phyloP scores from a whole-genome alignment of 2,113 vertebrate genomes.

The Polypterus senegalus region DNA sequence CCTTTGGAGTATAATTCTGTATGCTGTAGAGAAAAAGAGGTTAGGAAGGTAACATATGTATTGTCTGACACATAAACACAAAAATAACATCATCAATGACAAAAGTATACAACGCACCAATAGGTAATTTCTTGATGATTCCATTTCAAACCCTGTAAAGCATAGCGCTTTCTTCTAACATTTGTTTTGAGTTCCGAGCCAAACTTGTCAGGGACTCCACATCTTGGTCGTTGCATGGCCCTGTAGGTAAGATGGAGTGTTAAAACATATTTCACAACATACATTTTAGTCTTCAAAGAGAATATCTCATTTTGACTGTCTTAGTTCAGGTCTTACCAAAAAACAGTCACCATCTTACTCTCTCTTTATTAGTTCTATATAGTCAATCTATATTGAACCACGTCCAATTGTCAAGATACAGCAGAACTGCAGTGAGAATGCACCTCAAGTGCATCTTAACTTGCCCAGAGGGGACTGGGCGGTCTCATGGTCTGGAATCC shows the following conservation, averaged over 20 bases:
- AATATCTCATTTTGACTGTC: too few species aligned
- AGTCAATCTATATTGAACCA: too few species aligned
- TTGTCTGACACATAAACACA: neutral
- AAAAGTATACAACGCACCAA: conserved; percentile 51
- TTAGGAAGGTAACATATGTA: neutral
- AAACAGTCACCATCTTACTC: too few species aligned
- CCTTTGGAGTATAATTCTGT: conserved; percentile 59
- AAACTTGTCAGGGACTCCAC: conserved; percentile 80
- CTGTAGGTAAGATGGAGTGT: conserved; percentile 27
- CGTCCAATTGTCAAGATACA: too few species aligned
- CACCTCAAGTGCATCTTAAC: too few species aligned
- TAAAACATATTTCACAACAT: too few species aligned
- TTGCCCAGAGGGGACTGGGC: too few species aligned
- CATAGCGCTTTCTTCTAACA: conserved; percentile 73
- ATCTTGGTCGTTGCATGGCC: conserved; percentile 72
- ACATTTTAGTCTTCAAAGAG: too few species aligned
- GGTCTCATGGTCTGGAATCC: too few species aligned
- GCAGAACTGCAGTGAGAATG: too few species aligned
- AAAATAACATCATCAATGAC: neutral
- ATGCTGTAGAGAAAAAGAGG: conserved; percentile 39
- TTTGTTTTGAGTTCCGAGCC: conserved; percentile 73
- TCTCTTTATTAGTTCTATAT: too few species aligned
- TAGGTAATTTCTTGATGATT: conserved; percentile 71
- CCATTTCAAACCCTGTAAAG: conserved; percentile 79
- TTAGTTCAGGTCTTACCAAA: too few species aligned